Base-by-base conservation (phyloP, 92 coral and sea anemone species). In the Bergia puertoricense region DNA sequence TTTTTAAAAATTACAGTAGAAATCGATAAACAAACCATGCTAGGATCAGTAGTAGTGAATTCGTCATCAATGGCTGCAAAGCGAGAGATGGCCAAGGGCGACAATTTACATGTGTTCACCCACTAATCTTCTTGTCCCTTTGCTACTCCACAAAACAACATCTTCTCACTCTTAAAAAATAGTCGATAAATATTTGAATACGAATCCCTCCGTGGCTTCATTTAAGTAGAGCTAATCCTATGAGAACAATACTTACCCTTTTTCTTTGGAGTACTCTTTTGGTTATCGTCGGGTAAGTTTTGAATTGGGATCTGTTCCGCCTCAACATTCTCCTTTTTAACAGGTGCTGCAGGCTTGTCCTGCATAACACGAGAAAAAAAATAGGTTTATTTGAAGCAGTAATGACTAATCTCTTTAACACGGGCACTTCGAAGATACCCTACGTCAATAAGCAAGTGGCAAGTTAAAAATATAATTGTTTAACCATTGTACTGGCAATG, bases 291-390 rank as follows among this genome's bases (percentile, higher is more conserved):
- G 37, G 78, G 30, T 14, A 76, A 23, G 87, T 84, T 69, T 84
- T 84, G 87, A 6, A 46, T 38, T 15, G 79, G 77, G 46, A 16
- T 82, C 54, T 66, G 76, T 38, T 84, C 87, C 30, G 44, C 43
- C 65, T 84, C 87, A 6, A 71, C 57, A 71, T 84, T 84, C 40
- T 84, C 87, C 77, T 84, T 84, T 37, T 84, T 84, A 69, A 84
- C 87, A 84, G 87, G 87, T 84, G 87, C 87, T 66, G 23, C 87
- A 14, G 77, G 45, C 87, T 84, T 84, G 77, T 84, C 87, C 87
- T 84, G 30, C 45, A 68, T 44, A 44, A 84, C 77, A 3, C 71
- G 22, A 44, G 44, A 1, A 23, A 15, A 45, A 18, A 84, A 84
- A 44, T n/a, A 20, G 20, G 43, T 51, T 14, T 38, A 16, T 10